Base-by-base conservation (phyloP, 2,888 invertebrate species). In the Caenorhabditis sp. region DNA sequence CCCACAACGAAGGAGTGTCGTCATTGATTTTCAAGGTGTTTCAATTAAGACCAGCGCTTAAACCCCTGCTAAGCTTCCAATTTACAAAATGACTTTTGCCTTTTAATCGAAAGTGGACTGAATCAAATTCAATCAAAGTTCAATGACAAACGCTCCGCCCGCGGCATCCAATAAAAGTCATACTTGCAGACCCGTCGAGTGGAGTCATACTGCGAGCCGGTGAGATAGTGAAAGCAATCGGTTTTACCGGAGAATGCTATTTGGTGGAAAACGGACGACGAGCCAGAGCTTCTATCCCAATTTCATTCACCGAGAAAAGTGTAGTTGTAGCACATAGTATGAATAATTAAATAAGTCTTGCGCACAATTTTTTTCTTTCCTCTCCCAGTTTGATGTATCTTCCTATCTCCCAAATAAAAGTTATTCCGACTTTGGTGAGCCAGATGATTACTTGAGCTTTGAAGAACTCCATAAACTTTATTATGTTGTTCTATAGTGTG, bases 211-310 rank as follows among this genome's bases (percentile, higher is more conserved):
- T 86, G n/a, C 66, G 76, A 24, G 86, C 86, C 14, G 86, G 86
- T 41, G 86, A 86, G 56, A 83, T 85, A 19, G 86, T 86, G 35
- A 85, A 84, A 31, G 85, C 83, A 6, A 68, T 85, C 41, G 85
- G 85, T n/a, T 86, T 86, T 74, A 81, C 81, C 38, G 86, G 85
- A 54, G 86, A 86, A 56, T 86, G 84, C 54, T 86, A 84, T 66
- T 19, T 85, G 61, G 80, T 86, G 22, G 86, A 86, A 38, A 86
- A 51, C 47, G 81, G 82, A 16, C 61, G 84, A 58, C 49, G 77
- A 72, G 70, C 41, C 16, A 51, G 82, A 63, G 85, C 85, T 7
- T 79, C 84, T 22, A 83, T 86, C 58, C 86, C 86, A 26, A 73
- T 86, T 41, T 85, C 85, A 2, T 86, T 86, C 68, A 86, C 86